Evolutionary conservation across 2,113 vertebrate genomes (phyloP).

Genomic region (Piaya cayana): DNA sequence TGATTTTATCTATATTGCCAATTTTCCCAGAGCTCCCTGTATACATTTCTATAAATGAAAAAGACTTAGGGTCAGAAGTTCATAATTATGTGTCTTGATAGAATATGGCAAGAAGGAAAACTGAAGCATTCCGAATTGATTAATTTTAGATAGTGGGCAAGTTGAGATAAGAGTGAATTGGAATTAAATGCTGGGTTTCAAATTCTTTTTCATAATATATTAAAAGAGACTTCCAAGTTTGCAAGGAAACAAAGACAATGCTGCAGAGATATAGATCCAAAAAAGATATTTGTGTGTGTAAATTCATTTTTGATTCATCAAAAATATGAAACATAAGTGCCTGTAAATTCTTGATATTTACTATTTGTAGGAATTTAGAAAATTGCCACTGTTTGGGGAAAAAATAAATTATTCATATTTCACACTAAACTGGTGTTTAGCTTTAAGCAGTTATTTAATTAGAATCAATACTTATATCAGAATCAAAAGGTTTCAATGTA

Average conservation of each 20-base stretch:
- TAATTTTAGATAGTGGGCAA: not conserved
- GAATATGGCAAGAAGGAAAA: not conserved
- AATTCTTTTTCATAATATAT: not conserved
- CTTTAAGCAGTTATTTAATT: not conserved
- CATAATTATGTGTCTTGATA: not conserved
- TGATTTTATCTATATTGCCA: not conserved
- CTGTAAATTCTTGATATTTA: not conserved
- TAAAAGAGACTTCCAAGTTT: not conserved
- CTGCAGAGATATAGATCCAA: not conserved
- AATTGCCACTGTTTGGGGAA: not conserved
- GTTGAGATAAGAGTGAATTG: not conserved
- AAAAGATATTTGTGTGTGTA: not conserved
- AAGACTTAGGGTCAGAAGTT: not conserved
- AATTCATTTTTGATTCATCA: not conserved
- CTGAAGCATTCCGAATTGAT: not conserved
- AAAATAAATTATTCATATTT: not conserved
- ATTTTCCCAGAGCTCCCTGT: not conserved
- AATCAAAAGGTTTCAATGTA: not conserved
- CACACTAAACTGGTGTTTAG: not conserved
- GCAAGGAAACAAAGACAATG: not conserved
- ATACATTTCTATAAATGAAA: not conserved
- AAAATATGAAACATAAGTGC: not conserved
- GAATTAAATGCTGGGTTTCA: not conserved
- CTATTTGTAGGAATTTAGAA: not conserved
- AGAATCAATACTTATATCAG: not conserved